Conservation (phyloP, 1,140 invertebrate genomes). For the Hylyphantes graminicola region DNA sequence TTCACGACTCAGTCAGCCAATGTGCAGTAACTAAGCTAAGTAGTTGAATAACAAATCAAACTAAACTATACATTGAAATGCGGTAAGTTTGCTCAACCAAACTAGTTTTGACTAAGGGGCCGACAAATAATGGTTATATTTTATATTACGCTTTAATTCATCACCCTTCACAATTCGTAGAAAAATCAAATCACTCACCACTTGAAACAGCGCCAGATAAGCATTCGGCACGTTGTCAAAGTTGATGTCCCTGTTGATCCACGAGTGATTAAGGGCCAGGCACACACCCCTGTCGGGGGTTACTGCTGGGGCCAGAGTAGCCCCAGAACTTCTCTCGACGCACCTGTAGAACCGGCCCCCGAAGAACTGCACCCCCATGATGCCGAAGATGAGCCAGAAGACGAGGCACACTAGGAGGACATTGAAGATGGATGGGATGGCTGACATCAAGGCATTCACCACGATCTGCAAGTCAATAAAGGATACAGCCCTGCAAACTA, state of each 20-base stretch:
- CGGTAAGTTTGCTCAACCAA: too few relatives aligned
- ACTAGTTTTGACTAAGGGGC: too few relatives aligned
- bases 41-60: too few relatives aligned
- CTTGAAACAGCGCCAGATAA: constrained; percentile 97
- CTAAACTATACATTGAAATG: too few relatives aligned
- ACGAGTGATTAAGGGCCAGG: constrained; percentile 88
- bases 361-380: constrained; percentile 91
- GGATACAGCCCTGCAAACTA: too few relatives aligned
- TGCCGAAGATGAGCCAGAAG: constrained; percentile 92
- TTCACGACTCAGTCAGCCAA: too few relatives aligned
- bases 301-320: constrained; percentile 83
- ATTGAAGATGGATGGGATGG: constrained; percentile 96
- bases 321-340: constrained; percentile 79
- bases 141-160: too few relatives aligned
- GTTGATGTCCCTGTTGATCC: constrained; percentile 97
- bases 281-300: constrained; percentile 87
- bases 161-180: too few relatives aligned
- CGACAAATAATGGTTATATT: too few relatives aligned
- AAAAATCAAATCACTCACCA: constrained; percentile 71
- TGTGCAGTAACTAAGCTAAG: too few relatives aligned
- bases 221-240: constrained; percentile 98
- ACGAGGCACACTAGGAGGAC: constrained; percentile 89
- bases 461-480: constrained; percentile 85
- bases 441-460: constrained; percentile 93
- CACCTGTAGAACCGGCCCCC: constrained; percentile 93